Conservation (phyloP, 2,888 invertebrate species). For the Pycnomerus fuliginosus region DNA sequence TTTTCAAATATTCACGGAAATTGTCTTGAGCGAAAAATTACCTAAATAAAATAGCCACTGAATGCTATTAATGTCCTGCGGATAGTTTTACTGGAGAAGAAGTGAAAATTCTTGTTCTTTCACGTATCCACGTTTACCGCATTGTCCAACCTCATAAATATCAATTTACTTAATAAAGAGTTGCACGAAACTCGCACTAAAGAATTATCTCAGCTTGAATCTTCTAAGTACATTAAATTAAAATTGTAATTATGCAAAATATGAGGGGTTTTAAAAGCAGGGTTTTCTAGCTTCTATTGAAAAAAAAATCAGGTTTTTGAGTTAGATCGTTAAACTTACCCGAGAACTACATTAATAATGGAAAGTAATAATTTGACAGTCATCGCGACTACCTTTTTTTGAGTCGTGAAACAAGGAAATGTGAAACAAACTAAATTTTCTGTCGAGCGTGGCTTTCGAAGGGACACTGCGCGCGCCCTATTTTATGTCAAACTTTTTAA, state of each 20-base stretch:
- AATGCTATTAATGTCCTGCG: not conserved
- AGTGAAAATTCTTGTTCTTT: slow-evolving; percentile 23
- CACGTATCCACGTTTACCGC: slow-evolving; percentile 9
- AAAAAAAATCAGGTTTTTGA: too few species aligned
- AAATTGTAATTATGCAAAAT: too few species aligned
- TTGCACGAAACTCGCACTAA: too few species aligned
- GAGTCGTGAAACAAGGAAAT: too few species aligned
- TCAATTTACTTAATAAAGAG: slow-evolving; percentile 21
- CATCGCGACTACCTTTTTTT: too few species aligned
- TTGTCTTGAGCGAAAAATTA: not conserved
- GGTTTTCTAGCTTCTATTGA: too few species aligned
- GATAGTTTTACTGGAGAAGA: slow-evolving; percentile 3
- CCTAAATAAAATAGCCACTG: not conserved
- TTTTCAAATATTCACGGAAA: not conserved
- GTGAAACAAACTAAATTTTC: slow-evolving; percentile 8
- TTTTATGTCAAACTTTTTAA: slow-evolving; percentile 32
- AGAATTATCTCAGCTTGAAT: too few species aligned
- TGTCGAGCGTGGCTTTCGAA: slow-evolving; percentile 14
- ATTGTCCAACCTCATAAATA: slow-evolving; percentile 20
- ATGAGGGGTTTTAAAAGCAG: too few species aligned
- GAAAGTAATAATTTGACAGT: too few species aligned
- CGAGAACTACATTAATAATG: too few species aligned
- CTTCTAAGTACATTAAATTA: too few species aligned
- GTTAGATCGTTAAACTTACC: too few species aligned
- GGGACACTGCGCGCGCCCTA: slow-evolving; percentile 28